Percentiles rank a stretch among this genome's conserved stretches.
These are phyloP conservation scores for Rhipidura dahli DNA, from an alignment of 2,113 vertebrate species.

Conservation along the genomic window DNA sequence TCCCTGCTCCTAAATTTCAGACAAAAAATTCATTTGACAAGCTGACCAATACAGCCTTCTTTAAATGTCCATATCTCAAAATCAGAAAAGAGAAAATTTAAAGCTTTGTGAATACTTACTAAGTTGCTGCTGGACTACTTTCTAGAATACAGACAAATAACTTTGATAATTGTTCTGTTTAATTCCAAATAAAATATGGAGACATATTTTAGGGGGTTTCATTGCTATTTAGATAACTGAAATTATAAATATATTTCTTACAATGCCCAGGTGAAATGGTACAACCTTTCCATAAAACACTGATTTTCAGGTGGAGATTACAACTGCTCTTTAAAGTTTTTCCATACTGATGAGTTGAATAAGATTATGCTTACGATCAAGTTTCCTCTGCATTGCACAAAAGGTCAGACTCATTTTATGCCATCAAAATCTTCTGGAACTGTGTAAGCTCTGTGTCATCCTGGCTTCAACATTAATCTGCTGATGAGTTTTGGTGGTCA, in stretches of 20 bases:
- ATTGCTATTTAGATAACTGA: background rate
- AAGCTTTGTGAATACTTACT: background rate
- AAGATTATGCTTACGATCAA: background rate
- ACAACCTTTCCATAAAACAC: background rate
- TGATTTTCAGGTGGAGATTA: background rate
- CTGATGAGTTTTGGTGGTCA: background rate
- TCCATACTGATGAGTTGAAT: background rate
- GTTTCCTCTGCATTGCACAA: background rate
- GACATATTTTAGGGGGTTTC: background rate
- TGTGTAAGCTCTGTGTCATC: background rate
- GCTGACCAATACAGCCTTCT: background rate
- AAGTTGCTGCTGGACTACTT: background rate
- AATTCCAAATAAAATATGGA: background rate
- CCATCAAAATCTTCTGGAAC: background rate
- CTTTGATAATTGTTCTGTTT: background rate
- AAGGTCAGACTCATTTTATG: background rate
- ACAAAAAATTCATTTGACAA: background rate
- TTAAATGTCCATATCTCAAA: background rate
- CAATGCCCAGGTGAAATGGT: background rate
- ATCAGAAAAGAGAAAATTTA: background rate
- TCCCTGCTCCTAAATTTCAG: background rate
- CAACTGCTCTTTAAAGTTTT: background rate
- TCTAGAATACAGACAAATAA: background rate
- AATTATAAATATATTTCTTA: background rate
- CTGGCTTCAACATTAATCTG: background rate